phyloP scores from a whole-genome alignment of 2,888 invertebrate genomes.

The Lasioglossum oenotherae region DNA sequence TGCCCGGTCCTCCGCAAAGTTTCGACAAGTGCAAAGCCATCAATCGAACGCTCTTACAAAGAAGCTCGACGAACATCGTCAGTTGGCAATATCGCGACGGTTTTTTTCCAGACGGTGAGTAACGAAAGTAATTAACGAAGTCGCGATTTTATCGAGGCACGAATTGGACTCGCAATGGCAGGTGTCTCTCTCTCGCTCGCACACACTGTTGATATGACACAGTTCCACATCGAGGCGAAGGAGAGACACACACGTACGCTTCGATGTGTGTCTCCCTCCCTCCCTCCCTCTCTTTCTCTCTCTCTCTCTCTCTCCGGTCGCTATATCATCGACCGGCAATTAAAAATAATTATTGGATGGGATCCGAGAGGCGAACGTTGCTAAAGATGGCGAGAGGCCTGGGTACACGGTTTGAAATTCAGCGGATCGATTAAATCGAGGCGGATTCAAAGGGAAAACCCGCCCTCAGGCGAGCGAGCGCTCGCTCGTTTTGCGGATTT shows the following conservation, averaged over 20 bases:
- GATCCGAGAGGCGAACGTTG: slow-evolving; percentile 15
- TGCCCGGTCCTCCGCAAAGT: too few relatives aligned
- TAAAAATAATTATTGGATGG: slow-evolving; percentile 41
- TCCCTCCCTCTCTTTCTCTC: too few relatives aligned
- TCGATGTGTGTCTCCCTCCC: not conserved
- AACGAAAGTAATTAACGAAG: slow-evolving; percentile 13
- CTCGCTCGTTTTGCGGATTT: slow-evolving; percentile 36
- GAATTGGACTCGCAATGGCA: not conserved
- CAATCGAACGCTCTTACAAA: not conserved
- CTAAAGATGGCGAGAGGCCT: slow-evolving; percentile 28
- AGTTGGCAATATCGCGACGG: not conserved
- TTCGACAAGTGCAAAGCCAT: not conserved
- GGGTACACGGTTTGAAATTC: slow-evolving; percentile 33
- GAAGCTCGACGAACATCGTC: not conserved
- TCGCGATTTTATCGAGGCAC: not conserved
- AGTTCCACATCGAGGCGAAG: not conserved
- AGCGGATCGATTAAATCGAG: slow-evolving; percentile 51
- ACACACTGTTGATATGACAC: not conserved
- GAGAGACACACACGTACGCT: not conserved
- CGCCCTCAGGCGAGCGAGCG: slow-evolving; percentile 2
- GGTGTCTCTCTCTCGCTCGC: not conserved
- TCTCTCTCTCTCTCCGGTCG: not conserved
- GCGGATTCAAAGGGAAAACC: slow-evolving; percentile 49
- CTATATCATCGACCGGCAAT: slow-evolving; percentile 34
- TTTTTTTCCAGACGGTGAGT: not conserved